Evolutionary conservation across 1,140 invertebrate genomes (phyloP), one percentile per base, ranked within the genome.

Genomic region (Halesus radiatus): DNA sequence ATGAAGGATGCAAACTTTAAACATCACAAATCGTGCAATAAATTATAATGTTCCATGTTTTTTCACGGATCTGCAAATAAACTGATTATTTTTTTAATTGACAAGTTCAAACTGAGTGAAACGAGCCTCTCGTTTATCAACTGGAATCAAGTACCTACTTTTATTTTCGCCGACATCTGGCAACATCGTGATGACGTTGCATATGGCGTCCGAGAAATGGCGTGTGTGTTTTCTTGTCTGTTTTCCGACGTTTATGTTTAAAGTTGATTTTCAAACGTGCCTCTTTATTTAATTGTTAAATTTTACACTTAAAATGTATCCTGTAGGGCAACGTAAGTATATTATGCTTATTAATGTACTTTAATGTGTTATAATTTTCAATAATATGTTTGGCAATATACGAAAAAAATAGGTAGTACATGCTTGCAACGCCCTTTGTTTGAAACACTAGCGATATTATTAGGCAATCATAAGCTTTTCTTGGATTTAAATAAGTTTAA

Each of bases 261-360:
- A 37, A 75, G 62, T 70, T 54, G 76, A 54, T 54, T 70, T 53
- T 70, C 18, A 22, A 74, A 13, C 32, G 68, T 45, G 22, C 45
- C 20, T 76, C 68, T 64, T 62, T 62, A 74, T 64, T 62, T 74
- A 74, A 66, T 62, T 79, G 53, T 74, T 79, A 64, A 79, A 79
- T 79, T 70, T 60, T 74, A 58, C 13, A 13, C n/a, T 52, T 81
- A 79, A 53, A 84, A 91, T 91, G 90, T 90, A 90, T 89, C 90
- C 90, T 84, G 90, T 90, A 50, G 77, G 73, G 20, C 80, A 91
- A 86, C 90, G 90, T 91, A 89, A 91, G 90, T 91, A 84, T 29
- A 37, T 75, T 29, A 75, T 32, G 32, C 23, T 22, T 29, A 32
- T 32, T 26, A 58, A 18, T 56, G 18, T 56, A 75, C 26, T 58